phyloP scores from a whole-genome alignment of 2,797 vertebrate genomes.

The Neopelma chrysocephalum region DNA sequence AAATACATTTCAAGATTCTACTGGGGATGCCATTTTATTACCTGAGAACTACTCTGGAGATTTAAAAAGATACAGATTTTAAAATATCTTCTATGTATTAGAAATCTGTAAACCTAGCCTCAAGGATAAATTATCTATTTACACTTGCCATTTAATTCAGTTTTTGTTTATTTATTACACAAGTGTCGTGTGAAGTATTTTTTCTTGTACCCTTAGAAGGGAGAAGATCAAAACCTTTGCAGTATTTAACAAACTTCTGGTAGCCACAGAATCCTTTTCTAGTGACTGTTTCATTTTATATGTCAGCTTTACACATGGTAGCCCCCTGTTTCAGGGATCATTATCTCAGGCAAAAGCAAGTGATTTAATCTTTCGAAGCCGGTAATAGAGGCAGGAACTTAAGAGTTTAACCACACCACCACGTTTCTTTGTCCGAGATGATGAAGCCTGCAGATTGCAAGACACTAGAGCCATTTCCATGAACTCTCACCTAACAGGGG shows the following conservation, averaged over 20 bases:
- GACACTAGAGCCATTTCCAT: background rate
- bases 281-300: background rate
- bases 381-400: background rate
- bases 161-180: background rate
- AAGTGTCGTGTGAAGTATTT: background rate
- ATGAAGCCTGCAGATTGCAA: background rate
- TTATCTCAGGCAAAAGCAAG: background rate
- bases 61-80: background rate
- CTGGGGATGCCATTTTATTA: background rate
- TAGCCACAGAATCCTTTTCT: background rate
- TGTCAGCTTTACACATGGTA: background rate
- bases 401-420: background rate
- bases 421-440: background rate
- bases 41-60: background rate
- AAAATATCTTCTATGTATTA: too few species aligned
- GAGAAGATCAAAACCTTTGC: background rate
- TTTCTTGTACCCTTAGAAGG: background rate
- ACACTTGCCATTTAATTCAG: background rate
- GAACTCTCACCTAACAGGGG: background rate
- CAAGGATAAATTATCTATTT: background rate
- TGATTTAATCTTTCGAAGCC: background rate
- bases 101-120: background rate
- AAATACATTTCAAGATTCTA: background rate
- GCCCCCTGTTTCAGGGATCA: background rate
- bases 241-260: background rate